A percentile compares a stretch with the other conserved stretches of the same genome.
Evolutionary conservation across 2,888 invertebrate genomes (phyloP).

Genomic region (Gastracanthus pulcherrimus): DNA sequence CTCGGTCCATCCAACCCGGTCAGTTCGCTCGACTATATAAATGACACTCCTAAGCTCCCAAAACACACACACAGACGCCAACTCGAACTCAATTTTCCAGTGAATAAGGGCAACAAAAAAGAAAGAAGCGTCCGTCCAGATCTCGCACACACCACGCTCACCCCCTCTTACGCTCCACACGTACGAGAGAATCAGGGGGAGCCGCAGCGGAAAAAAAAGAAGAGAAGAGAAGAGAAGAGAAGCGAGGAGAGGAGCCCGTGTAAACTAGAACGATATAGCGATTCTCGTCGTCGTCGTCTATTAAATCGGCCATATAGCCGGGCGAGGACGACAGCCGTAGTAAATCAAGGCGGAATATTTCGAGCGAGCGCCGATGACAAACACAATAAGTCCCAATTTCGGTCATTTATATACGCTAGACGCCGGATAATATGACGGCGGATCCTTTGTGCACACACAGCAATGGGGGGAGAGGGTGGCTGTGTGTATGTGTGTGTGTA

Average conservation of each 20-base stretch:
- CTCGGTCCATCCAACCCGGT: no score
- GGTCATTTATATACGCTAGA: conserved; percentile 77
- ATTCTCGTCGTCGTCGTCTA: not conserved
- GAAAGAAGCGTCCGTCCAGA: not conserved
- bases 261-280: conserved; percentile 2
- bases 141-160: no score
- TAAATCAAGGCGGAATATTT: conserved; percentile 68
- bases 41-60: not conserved
- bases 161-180: not conserved
- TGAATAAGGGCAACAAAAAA: conserved; percentile 9
- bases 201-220: not conserved
- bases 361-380: conserved; percentile 73
- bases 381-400: conserved; percentile 77
- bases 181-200: not conserved
- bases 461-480: conserved; percentile 42
- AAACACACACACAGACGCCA: not conserved
- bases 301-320: not conserved
- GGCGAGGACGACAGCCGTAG: conserved; percentile 29
- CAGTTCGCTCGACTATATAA: not conserved
- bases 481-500: no score
- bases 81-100: not conserved
- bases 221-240: no score
- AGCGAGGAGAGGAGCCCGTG: not conserved
- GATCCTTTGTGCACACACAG: conserved; percentile 76
- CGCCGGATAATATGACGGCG: conserved; percentile 75